Conservation (phyloP, 2,113 vertebrate species). For the Geothlypis trichas region DNA sequence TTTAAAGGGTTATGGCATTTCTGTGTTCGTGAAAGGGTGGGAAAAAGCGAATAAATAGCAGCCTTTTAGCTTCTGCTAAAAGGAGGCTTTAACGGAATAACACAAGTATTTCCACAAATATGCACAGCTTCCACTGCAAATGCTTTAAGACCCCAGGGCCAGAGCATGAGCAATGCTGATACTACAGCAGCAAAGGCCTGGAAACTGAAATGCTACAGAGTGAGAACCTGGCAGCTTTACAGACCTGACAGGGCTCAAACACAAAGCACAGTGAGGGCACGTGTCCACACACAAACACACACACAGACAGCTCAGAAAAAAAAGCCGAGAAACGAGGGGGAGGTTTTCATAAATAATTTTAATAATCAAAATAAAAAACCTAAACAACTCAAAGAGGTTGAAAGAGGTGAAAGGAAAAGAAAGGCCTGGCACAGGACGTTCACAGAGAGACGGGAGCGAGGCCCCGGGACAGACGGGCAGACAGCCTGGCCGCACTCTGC, state of each 20-base stretch:
- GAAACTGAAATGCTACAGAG: background rate
- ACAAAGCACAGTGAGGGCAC: background rate
- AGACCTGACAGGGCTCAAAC: background rate
- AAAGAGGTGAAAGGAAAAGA: background rate
- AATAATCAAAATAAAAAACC: background rate
- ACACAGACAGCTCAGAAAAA: background rate
- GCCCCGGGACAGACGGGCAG: background rate
- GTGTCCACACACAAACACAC: background rate
- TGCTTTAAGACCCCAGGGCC: background rate
- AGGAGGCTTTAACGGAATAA: conserved; percentile 44
- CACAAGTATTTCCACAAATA: conserved; percentile 15
- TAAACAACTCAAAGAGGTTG: background rate
- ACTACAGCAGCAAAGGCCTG: background rate
- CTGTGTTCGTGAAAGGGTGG: conserved; percentile 42
- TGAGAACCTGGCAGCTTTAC: background rate
- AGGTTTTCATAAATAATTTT: background rate
- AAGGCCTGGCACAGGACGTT: background rate
- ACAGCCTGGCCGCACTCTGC: background rate
- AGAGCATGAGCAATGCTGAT: background rate
- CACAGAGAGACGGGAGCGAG: background rate
- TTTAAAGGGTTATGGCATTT: conserved; percentile 52
- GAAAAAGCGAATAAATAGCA: conserved; percentile 51
- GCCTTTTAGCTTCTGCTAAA: conserved; percentile 48
- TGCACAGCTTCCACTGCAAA: background rate
- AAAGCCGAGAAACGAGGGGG: background rate